Base-by-base conservation (phyloP, 2,113 vertebrate species). In the Gallinago undulata region DNA sequence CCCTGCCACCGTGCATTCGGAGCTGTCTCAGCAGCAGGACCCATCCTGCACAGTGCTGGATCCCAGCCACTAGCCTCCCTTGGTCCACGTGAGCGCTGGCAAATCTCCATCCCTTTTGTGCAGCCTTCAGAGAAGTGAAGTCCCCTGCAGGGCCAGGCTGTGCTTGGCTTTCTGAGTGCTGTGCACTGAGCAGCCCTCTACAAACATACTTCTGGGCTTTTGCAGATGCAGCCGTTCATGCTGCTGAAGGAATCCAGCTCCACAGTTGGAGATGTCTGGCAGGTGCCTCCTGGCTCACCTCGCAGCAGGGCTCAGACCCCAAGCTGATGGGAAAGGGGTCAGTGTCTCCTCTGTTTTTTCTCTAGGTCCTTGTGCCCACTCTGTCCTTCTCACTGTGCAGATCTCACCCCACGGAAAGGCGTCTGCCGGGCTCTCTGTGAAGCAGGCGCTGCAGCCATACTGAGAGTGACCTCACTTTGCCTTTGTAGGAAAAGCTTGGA, bases 401-500 rank as follows among this genome's bases (percentile, higher is more conserved):
- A 41, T 64, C 69, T 67, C 51, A 67, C 43, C 74, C 16, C 9
- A 19, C 1, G 1, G 55, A 88, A 78, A 45, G 9, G 13, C 7
- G 3, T 56, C 35, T 45, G 76, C 55, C 31, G 0, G 3, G 27
- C 45, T 53, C 7, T 18, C 27, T 56, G 41, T 73, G 43, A 50
- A 64, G 31, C 27, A 73, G 64, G 47, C 83, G 84, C 59, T 69
- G 5, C 10, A 31, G 25, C 75, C 68, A 1, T 53, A n/a, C 70
- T 4, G 25, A 67, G 28, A 48, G 35, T 92, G 78, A 92, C 77
- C 33, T 87, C 17, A 27, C 66, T 92, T 94, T 97, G 60, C 76
- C 35, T 95, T 97, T 98, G 8, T 63, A 99, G 99, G 99, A 23
- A 99, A 99, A 94, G 98, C 98, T 48, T 99, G 97, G 97, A 98